phyloP scores from a whole-genome alignment of 2,797 vertebrate species.

The Moxostoma hubbsi region DNA sequence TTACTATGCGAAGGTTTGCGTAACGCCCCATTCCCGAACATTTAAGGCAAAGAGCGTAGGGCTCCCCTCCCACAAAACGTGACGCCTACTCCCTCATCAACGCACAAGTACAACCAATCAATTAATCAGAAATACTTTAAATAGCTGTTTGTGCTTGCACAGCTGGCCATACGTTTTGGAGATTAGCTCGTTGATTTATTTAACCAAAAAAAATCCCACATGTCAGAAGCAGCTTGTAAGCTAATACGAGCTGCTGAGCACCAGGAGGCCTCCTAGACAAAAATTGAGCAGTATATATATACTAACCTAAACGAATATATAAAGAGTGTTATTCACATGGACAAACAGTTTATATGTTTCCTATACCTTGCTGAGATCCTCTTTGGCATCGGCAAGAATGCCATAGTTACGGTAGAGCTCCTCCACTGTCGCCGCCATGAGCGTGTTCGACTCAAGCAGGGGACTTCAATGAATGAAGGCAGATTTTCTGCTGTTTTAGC shows the following conservation, averaged over 20 bases:
- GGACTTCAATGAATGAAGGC: not conserved
- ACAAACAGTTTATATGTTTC: not conserved
- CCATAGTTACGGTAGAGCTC: constrained; percentile 97
- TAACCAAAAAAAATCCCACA: not conserved
- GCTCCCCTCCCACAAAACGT: not conserved
- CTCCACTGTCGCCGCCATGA: constrained; percentile 90
- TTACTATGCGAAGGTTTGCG: not conserved
- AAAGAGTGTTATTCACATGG: not conserved
- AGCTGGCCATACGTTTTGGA: not conserved
- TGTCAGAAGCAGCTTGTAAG: not conserved
- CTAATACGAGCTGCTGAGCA: not conserved
- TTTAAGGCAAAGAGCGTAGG: not conserved
- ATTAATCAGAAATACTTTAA: no score
- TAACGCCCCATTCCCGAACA: not conserved
- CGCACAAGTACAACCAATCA: not conserved
- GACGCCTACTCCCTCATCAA: not conserved
- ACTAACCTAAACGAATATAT: not conserved
- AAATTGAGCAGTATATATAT: no score
- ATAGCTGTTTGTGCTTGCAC: not conserved
- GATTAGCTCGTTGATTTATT: not conserved
- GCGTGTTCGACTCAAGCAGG: constrained; percentile 62
- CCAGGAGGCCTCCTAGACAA: constrained; percentile 11
- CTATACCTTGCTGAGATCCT: constrained; percentile 88
- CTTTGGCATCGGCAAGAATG: constrained; percentile 92
- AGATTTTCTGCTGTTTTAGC: not conserved